Conservation (phyloP, 1,140 invertebrate species). For the Nasonia giraulti region DNA sequence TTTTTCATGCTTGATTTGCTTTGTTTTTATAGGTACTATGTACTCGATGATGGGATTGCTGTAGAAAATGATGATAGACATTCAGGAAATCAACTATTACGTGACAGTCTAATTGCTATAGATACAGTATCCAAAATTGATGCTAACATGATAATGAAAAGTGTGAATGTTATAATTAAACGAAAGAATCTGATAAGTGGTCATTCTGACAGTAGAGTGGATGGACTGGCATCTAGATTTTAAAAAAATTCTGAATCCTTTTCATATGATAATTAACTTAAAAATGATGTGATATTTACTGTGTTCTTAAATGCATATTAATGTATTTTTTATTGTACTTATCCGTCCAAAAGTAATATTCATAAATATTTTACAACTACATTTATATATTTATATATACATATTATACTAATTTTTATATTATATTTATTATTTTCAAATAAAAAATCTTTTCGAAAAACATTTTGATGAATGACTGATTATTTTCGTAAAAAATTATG, state of each 20-base stretch:
- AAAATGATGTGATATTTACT: constrained; percentile 40
- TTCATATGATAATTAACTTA: not conserved
- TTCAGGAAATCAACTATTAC: constrained; percentile 58
- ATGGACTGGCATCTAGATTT: constrained; percentile 79
- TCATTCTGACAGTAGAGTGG: constrained; percentile 80
- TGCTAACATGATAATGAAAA: constrained; percentile 63
- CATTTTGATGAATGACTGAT: not conserved
- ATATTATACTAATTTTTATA: constrained; percentile 36
- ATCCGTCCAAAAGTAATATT: not conserved
- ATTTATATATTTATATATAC: constrained; percentile 35
- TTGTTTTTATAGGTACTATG: constrained; percentile 62
- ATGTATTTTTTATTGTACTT: not conserved
- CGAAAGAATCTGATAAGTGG: constrained; percentile 69
- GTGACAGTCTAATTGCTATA: constrained; percentile 58
- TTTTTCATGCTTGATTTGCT: constrained; percentile 8
- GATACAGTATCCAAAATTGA: constrained; percentile 56
- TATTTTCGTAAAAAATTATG: constrained; percentile 21
- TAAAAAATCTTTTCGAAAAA: constrained; percentile 49
- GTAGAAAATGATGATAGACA: constrained; percentile 65
- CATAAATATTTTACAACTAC: constrained; percentile 15
- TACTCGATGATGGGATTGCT: constrained; percentile 60
- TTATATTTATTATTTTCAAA: constrained; percentile 35
- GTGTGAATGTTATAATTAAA: constrained; percentile 74
- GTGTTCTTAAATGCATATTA: not conserved
- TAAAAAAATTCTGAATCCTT: constrained; percentile 57